phyloP scores from a whole-genome alignment of 2,797 vertebrate genomes.

The Denticeps clupeoides region DNA sequence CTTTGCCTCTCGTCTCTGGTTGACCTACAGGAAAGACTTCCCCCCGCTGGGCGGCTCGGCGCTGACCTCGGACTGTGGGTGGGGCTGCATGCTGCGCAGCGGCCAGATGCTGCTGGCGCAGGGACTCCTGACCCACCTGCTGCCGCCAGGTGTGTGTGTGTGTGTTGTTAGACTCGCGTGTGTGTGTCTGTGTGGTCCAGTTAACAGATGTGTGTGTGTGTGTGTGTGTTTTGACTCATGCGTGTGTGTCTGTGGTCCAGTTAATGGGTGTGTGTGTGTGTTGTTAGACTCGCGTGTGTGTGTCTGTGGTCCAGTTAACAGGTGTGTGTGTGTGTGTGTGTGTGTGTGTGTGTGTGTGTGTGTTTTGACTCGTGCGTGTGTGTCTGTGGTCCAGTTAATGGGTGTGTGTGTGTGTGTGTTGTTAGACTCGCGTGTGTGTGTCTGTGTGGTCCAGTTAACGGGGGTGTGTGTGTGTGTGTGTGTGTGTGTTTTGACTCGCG shows the following conservation, averaged over 20 bases:
- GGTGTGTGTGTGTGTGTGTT: conserved; percentile 31
- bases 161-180: neutral
- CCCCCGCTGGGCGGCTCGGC: conserved; percentile 70
- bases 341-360: neutral
- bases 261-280: no score
- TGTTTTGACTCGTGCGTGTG: neutral
- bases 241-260: neutral
- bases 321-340: neutral
- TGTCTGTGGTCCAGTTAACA: no score
- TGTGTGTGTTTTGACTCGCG: no score
- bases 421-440: no score
- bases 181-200: neutral
- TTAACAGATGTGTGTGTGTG: neutral
- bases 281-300: no score
- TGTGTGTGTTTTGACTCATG: neutral
- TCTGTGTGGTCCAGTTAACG: no score
- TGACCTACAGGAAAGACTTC: conserved; percentile 83
- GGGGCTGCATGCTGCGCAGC: conserved; percentile 87
- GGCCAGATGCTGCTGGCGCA: conserved; percentile 89
- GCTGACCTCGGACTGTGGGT: conserved; percentile 82
- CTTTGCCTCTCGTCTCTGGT: conserved; percentile 78
- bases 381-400: no score
- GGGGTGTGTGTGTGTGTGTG: no score
- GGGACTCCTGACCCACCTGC: conserved; percentile 72
- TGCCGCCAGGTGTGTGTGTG: conserved; percentile 58